Base-by-base conservation (phyloP, 2,888 invertebrate genomes). In the Melolontha melolontha region DNA sequence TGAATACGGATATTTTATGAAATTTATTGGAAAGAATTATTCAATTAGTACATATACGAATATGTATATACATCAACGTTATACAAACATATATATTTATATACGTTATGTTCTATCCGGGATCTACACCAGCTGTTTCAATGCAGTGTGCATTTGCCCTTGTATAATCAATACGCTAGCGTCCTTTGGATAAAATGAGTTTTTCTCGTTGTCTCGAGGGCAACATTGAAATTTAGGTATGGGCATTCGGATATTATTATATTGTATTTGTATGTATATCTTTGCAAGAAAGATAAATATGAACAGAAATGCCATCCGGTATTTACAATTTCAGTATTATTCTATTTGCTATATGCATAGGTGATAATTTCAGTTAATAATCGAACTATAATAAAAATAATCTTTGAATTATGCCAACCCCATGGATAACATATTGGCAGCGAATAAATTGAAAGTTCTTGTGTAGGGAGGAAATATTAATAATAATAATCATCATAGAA, bases 91-190 rank as follows among this genome's bases (percentile, higher is more conserved):
- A n/a, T n/a, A n/a, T n/a, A n/a, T n/a, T n/a, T n/a, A n/a, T n/a
- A n/a, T n/a, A n/a, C n/a, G n/a, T n/a, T 42, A 27, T 27, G 27
- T 10, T 14, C 7, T 14, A 47, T 57, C n/a, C n/a, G n/a, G n/a
- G n/a, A 57, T 42, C 6, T 22, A 27, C 7, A 57, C 14, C 44
- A 44, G 27, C 8, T 22, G 29, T 44, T 44, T 16, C 44, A 57
- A 12, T 57, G 27, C 44, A 57, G 29, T n/a, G 14, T 22, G 44
- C 44, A 57, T 57, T 57, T 57, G 14, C 42, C 8, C 7, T 27
- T 57, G 22, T 22, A 57, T 42, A 57, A 57, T 57, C 44, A 7
- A 57, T 57, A 57, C 12, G 22, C 8, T 27, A 22, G 57, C 27
- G 44, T 4, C 12, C 14, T 44, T 8, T 12, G 11, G 27, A 44